Evolutionary conservation across 2,113 vertebrate species (phyloP), one percentile per base, ranked within the genome.

Genomic region (Misgurnus mizolepis): DNA sequence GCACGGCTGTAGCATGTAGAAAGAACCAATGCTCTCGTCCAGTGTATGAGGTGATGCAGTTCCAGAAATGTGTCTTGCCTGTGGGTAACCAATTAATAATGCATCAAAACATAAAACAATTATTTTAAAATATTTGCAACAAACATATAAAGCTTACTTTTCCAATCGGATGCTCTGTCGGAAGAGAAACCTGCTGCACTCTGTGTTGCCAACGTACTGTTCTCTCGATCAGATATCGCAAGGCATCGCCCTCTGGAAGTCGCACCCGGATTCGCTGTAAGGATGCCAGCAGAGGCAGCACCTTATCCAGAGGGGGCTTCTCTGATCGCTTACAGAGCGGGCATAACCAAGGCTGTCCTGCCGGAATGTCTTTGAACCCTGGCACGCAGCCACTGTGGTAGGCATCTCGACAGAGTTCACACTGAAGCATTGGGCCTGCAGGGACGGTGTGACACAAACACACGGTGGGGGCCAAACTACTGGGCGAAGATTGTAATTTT

Each of bases 181-280:
- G 41, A 3, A 95, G 91, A 41, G 96, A 93, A 80, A 96, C 93
- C 82, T 96, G 96, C 84, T 96, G 96, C 64, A 96, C 95, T 82
- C 92, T 92, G 89, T 96, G 96, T 85, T 99, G 98, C 98, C 98
- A 99, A 87, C 88, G 94, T 88, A 98, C 96, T 72, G 98, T 98
- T 88, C 97, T 93, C 90, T 99, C 97, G 3, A 99, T 98, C 90
- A 99, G 90, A 49, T 96, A 99, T 49, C 96, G 95, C 62, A 99
- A 90, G 1, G 97, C 98, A 0, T 99, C 96, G 0, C 98, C 98
- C 84, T 99, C 97, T 0, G 98, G 97, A 65, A 99, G 94, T 34
- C 96, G 91, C 5, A 98, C 95, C 0, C 97, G 93, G 80, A 99
- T 95, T 53, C 97, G 95, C 91, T 99, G 97, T 82, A 99, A 89